Percentiles rank a stretch among this genome's conserved stretches.
phyloP scores from a whole-genome alignment of 2,113 vertebrate genomes.

The Salvelinus alpinus region DNA sequence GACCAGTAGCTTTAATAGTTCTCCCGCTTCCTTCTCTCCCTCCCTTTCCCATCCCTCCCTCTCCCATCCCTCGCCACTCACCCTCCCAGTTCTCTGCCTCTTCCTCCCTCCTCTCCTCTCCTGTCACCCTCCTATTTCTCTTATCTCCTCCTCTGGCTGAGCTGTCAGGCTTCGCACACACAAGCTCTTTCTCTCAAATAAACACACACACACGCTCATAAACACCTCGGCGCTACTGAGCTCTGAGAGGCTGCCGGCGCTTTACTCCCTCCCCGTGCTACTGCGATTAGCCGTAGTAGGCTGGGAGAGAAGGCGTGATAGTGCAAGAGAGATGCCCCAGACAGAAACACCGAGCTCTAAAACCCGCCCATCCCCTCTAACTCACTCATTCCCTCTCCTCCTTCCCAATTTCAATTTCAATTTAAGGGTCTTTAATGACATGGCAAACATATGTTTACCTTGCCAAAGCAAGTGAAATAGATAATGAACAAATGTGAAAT shows the following conservation, averaged over 20 bases:
- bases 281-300: slow-evolving; percentile 73
- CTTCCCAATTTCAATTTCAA: neutral
- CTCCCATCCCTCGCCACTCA: slow-evolving; percentile 69
- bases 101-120: slow-evolving; percentile 59
- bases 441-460: no score
- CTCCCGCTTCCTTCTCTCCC: neutral
- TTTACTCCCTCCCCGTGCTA: slow-evolving; percentile 58
- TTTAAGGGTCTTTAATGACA: no score
- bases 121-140: neutral
- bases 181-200: neutral
- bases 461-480: no score
- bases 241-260: slow-evolving; percentile 71
- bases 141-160: slow-evolving; percentile 7
- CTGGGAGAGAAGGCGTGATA: slow-evolving; percentile 61
- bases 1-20: neutral
- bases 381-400: neutral
- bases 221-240: slow-evolving; percentile 62
- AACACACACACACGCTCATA: slow-evolving; percentile 59
- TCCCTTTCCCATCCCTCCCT: slow-evolving; percentile 24
- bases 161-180: slow-evolving; percentile 49
- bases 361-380: neutral
- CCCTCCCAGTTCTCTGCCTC: slow-evolving; percentile 68
- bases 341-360: neutral
- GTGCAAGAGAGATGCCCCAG: neutral
- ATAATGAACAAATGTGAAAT: no score